Percentiles rank a stretch among this genome's conserved stretches.
Conservation (phyloP, 2,888 invertebrate genomes). For the Thecocarcelia acutangulata region DNA sequence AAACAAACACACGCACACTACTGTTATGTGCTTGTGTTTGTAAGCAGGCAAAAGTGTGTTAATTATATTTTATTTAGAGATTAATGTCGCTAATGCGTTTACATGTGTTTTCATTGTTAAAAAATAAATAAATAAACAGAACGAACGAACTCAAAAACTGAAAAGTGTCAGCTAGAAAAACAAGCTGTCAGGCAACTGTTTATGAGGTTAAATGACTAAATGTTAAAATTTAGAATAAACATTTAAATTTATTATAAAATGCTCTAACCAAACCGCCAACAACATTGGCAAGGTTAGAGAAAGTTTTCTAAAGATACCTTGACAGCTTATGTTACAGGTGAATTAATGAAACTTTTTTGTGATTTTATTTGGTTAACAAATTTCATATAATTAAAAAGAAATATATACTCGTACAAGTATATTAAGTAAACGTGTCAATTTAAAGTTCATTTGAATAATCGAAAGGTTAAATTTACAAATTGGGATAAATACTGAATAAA, state of each 20-base stretch:
- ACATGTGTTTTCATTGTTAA: slow-evolving; percentile 53
- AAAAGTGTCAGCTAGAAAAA: not conserved
- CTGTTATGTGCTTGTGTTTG: too few species aligned
- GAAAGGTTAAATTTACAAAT: slow-evolving; percentile 26
- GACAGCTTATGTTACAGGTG: not conserved
- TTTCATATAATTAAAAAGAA: slow-evolving; percentile 2
- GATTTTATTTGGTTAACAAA: not conserved
- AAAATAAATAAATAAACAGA: not conserved
- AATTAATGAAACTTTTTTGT: not conserved
- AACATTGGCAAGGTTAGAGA: not conserved
- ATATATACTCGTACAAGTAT: too few species aligned
- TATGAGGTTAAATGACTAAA: slow-evolving; percentile 19
- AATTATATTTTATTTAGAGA: slow-evolving; percentile 66
- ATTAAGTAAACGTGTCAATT: slow-evolving; percentile 22
- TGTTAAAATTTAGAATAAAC: slow-evolving; percentile 2
- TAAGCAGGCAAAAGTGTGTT: slow-evolving; percentile 42
- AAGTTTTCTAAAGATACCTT: not conserved
- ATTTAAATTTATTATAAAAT: not conserved
- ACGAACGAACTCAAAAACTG: not conserved
- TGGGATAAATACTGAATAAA: slow-evolving; percentile 15
- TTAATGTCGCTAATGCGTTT: slow-evolving; percentile 63
- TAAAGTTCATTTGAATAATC: not conserved
- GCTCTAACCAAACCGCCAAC: too few species aligned
- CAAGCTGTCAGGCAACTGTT: not conserved
- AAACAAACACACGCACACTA: too few species aligned